A percentile compares a stretch with the other conserved stretches of the same genome.
Conservation (phyloP, 1,140 invertebrate genomes). For the Pinna nobilis region DNA sequence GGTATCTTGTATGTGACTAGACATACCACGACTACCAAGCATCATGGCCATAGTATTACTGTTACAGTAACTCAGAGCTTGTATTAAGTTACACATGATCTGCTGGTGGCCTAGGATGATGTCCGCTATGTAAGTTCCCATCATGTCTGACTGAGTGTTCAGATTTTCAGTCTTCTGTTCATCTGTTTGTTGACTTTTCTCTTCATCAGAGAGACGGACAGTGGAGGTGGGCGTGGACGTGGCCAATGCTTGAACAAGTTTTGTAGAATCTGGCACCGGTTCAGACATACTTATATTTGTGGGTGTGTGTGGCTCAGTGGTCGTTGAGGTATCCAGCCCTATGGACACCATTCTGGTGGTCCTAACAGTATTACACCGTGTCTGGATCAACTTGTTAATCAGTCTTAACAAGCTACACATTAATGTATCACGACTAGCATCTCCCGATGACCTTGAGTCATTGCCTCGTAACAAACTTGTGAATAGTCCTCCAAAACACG, state of each 20-base stretch:
- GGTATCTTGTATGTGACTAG: conserved; percentile 61
- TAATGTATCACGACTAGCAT: conserved; percentile 81
- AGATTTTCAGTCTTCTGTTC: conserved; percentile 59
- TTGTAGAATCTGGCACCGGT: conserved; percentile 57
- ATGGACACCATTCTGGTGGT: conserved; percentile 29
- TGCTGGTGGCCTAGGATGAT: conserved; percentile 71
- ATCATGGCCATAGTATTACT: conserved; percentile 76
- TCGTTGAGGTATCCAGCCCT: conserved; percentile 11
- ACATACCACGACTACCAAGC: conserved; percentile 64
- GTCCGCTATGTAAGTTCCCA: conserved; percentile 60
- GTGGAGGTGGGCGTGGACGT: conserved; percentile 38
- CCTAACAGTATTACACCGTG: conserved; percentile 72
- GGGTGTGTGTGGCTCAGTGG: conserved; percentile 30
- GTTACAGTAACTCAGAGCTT: conserved; percentile 78
- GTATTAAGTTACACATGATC: conserved; percentile 88
- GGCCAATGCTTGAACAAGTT: conserved; percentile 57
- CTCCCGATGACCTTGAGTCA: conserved; percentile 77
- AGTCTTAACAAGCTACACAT: conserved; percentile 83
- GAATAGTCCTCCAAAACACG: conserved; percentile 80
- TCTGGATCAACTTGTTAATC: conserved; percentile 82
- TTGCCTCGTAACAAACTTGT: conserved; percentile 81
- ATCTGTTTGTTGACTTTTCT: conserved; percentile 63
- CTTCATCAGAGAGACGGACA: conserved; percentile 63
- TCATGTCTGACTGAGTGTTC: conserved; percentile 20
- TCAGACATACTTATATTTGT: conserved; percentile 49